Percentiles rank a stretch among this genome's conserved stretches.
These are phyloP conservation scores for Bothrops jararaca DNA, from an alignment of 2,113 vertebrate genomes.

Conservation along the genomic window DNA sequence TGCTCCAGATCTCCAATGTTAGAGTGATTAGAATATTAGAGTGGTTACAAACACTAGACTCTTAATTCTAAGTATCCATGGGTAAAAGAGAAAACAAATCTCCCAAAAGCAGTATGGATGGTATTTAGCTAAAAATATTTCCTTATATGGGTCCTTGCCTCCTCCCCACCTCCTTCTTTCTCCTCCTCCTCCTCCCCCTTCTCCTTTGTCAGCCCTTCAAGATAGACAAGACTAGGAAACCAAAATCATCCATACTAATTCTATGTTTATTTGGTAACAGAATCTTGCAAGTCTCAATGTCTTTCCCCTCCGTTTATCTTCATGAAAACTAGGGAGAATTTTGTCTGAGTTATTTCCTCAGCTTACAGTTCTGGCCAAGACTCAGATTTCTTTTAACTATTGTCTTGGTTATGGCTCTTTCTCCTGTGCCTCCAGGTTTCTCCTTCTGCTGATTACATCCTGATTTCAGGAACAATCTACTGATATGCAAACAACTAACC, in stretches of 20 bases:
- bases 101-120: neutral
- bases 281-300: neutral
- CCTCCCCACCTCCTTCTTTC: rapidly evolving
- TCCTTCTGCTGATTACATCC: neutral
- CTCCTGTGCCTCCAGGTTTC: neutral
- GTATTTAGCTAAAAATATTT: neutral
- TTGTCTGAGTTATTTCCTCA: neutral
- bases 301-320: neutral
- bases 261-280: neutral
- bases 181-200: neutral
- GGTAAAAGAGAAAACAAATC: neutral
- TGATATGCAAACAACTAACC: neutral
- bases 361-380: neutral
- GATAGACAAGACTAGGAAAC: neutral
- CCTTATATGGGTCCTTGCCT: neutral
- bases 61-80: neutral
- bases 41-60: neutral
- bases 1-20: neutral
- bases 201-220: neutral
- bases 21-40: neutral
- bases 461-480: neutral
- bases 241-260: neutral
- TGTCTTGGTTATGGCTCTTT: neutral
- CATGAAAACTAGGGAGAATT: neutral
- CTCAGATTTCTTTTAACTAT: neutral